A percentile compares a stretch with the other conserved stretches of the same genome.
These are phyloP conservation scores for Saxidomus purpurata DNA, from an alignment of 1,140 invertebrate genomes.

Conservation along the genomic window DNA sequence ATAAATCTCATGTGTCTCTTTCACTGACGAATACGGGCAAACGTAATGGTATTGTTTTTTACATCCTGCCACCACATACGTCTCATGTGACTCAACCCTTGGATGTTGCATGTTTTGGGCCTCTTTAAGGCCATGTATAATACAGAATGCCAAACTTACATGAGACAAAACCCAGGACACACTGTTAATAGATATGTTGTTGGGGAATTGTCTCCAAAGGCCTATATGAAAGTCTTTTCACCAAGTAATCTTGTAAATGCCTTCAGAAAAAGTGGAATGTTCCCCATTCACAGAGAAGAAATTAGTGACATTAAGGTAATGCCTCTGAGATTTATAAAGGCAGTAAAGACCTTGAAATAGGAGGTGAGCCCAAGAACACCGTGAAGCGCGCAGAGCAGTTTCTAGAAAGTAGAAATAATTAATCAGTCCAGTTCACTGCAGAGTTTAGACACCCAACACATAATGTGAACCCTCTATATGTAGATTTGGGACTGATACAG, in stretches of 20 bases:
- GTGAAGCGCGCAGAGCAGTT: not conserved
- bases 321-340: not conserved
- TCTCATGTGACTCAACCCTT: slow-evolving; percentile 40
- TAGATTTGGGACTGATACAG: too few relatives aligned
- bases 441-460: too few relatives aligned
- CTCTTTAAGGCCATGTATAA: slow-evolving; percentile 38
- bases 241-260: not conserved
- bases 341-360: not conserved
- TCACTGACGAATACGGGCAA: slow-evolving; percentile 46
- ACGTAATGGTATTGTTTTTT: slow-evolving; percentile 22
- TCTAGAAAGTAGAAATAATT: not conserved
- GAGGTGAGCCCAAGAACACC: not conserved
- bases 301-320: not conserved
- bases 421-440: too few relatives aligned
- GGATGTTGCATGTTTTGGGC: slow-evolving; percentile 56
- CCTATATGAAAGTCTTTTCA: slow-evolving; percentile 31
- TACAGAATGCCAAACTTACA: not conserved
- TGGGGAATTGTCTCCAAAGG: slow-evolving; percentile 10
- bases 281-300: not conserved
- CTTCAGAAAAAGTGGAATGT: slow-evolving; percentile 29
- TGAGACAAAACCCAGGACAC: not conserved
- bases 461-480: too few relatives aligned
- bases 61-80: slow-evolving; percentile 42
- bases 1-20: slow-evolving; percentile 24
- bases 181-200: slow-evolving; percentile 21